Conservation (phyloP, 2,888 invertebrate species). For the Leptopterna dolabrata region DNA sequence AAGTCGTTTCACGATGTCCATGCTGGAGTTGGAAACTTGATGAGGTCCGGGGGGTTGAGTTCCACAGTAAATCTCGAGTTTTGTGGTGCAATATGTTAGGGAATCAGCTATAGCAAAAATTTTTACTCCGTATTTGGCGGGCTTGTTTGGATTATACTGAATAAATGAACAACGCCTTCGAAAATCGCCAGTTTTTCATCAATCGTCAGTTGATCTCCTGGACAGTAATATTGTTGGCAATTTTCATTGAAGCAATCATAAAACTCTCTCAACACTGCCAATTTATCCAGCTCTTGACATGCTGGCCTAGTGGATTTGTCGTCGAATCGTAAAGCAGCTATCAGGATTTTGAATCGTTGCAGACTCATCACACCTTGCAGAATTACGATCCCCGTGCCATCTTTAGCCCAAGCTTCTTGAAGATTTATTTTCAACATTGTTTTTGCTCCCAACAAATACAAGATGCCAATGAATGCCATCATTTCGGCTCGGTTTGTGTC, state of each 20-base stretch:
- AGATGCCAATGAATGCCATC: not conserved
- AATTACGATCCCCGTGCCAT: constrained; percentile 1
- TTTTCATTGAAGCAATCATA: constrained; percentile 42
- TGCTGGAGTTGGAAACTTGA: constrained; percentile 20
- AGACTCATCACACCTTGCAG: not conserved
- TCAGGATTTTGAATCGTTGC: constrained; percentile 30
- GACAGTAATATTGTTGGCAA: constrained; percentile 9
- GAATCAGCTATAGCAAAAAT: constrained; percentile 39
- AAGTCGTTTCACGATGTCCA: constrained; percentile 59
- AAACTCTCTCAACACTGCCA: constrained; percentile 53
- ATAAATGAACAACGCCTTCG: not conserved
- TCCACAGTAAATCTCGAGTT: constrained; percentile 50
- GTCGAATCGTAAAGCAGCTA: constrained; percentile 43
- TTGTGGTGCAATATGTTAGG: constrained; percentile 20
- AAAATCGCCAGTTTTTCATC: not conserved
- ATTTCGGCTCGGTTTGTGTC: not conserved
- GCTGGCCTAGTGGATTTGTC: constrained; percentile 26
- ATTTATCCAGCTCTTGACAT: constrained; percentile 38
- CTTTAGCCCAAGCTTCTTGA: not conserved
- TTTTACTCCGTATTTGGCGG: constrained; percentile 53
- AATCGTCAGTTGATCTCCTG: not conserved
- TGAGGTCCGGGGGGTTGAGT: constrained; percentile 59
- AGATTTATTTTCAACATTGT: not conserved
- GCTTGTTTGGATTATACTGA: constrained; percentile 49
- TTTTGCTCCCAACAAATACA: not conserved